Conservation (phyloP, 2,113 vertebrate genomes). For the Syrmaticus mikado region DNA sequence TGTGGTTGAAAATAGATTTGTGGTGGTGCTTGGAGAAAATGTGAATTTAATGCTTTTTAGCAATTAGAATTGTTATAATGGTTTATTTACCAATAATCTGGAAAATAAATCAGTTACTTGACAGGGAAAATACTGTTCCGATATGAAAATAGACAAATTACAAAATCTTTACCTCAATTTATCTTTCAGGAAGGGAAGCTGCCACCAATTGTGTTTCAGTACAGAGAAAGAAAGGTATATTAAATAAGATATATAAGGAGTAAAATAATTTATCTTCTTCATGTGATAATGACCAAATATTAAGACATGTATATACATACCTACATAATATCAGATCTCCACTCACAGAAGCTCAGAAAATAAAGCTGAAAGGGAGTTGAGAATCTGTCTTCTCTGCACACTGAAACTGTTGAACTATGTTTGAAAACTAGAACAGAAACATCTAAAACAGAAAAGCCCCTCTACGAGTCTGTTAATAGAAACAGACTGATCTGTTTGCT, state of each 20-base stretch:
- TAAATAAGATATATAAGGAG: not conserved
- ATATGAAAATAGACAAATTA: not conserved
- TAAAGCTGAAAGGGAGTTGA: not conserved
- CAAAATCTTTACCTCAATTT: not conserved
- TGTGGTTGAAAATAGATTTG: not conserved
- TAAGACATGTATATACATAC: not conserved
- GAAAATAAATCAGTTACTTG: not conserved
- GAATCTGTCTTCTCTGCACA: not conserved
- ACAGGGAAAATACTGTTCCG: not conserved
- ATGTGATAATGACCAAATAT: not conserved
- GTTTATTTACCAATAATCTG: not conserved
- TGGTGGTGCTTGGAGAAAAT: not conserved
- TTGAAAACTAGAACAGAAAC: not conserved
- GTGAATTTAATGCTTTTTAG: not conserved
- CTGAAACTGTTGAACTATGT: not conserved
- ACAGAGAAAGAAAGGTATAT: not conserved
- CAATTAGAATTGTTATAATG: not conserved
- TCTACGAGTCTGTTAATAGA: not conserved
- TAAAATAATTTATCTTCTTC: not conserved
- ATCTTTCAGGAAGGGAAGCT: not conserved
- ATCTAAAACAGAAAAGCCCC: not conserved
- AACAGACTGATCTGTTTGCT: not conserved
- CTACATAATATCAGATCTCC: not conserved
- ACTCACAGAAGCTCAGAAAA: not conserved
- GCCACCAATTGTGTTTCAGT: not conserved